Evolutionary conservation across 2,888 invertebrate genomes (phyloP).

Genomic region (Meteorus cinctellus): DNA sequence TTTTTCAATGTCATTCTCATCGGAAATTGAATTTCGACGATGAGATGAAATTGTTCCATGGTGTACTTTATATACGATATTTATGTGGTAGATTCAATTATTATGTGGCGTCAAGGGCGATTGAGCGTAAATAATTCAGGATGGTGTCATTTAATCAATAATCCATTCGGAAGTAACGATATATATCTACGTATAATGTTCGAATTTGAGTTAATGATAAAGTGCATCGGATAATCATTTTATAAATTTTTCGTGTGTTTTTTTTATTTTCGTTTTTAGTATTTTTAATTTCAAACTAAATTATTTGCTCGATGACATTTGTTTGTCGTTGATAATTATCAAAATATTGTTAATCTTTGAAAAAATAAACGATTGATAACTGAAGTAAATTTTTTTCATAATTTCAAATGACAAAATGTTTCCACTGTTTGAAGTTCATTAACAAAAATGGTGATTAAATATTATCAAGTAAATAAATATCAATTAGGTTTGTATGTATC

Average conservation of each 20-base stretch:
- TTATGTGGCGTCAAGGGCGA: not conserved
- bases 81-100: not conserved
- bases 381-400: too few relatives aligned
- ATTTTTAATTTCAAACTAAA: not conserved
- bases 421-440: too few relatives aligned
- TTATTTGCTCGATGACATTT: not conserved
- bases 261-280: too few relatives aligned
- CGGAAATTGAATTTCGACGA: not conserved
- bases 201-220: not conserved
- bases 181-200: too few relatives aligned
- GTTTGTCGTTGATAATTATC: not conserved
- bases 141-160: too few relatives aligned
- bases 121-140: not conserved
- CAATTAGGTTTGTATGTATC: too few relatives aligned
- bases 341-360: not conserved
- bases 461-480: too few relatives aligned
- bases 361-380: not conserved
- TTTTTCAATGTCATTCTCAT: not conserved
- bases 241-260: not conserved
- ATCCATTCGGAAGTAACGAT: too few relatives aligned
- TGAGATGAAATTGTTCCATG: not conserved
- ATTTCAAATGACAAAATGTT: too few relatives aligned
- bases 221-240: not conserved
- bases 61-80: not conserved
- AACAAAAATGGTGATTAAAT: too few relatives aligned